Percentiles rank a stretch among this genome's conserved stretches.
phyloP scores from a whole-genome alignment of 2,888 invertebrate species.

The Hypomecis atomaria region DNA sequence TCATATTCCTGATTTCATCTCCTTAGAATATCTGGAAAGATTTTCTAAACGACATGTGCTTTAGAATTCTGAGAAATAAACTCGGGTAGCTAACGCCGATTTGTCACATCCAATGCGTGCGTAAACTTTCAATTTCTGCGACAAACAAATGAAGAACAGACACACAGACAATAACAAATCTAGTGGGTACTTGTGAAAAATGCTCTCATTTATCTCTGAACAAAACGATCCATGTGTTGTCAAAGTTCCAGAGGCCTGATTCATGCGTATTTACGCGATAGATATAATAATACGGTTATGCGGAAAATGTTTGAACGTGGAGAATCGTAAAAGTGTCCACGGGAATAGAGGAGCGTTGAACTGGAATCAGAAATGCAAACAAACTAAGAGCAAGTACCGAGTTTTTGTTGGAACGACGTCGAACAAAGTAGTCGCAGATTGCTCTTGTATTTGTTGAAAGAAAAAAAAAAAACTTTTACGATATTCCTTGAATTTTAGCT shows the following conservation, averaged over 20 bases:
- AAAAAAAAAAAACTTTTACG: no score
- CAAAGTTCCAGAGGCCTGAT: constrained; percentile 63
- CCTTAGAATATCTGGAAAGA: constrained; percentile 26
- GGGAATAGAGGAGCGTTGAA: constrained; percentile 48
- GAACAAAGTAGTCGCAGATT: not conserved
- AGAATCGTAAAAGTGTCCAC: constrained; percentile 53
- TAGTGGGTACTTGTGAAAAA: constrained; percentile 55
- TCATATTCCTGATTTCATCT: constrained; percentile 47
- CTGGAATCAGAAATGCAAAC: constrained; percentile 51
- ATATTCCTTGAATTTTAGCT: no score
- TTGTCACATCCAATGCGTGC: constrained; percentile 45
- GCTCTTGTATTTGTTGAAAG: not conserved
- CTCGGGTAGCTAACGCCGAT: constrained; percentile 39
- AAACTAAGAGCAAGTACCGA: constrained; percentile 39
- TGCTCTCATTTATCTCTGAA: constrained; percentile 63
- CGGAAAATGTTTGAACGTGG: constrained; percentile 57
- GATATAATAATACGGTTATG: constrained; percentile 32
- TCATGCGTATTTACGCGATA: constrained; percentile 64
- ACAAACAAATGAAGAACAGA: constrained; percentile 48
- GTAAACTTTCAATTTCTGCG: constrained; percentile 57
- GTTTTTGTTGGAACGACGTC: constrained; percentile 27
- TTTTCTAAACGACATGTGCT: constrained; percentile 39
- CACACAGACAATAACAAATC: constrained; percentile 58
- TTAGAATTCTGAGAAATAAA: constrained; percentile 44
- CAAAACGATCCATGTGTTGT: constrained; percentile 68